Evolutionary conservation across 1,140 invertebrate genomes (phyloP).

Genomic region (Palaemon carinicauda): DNA sequence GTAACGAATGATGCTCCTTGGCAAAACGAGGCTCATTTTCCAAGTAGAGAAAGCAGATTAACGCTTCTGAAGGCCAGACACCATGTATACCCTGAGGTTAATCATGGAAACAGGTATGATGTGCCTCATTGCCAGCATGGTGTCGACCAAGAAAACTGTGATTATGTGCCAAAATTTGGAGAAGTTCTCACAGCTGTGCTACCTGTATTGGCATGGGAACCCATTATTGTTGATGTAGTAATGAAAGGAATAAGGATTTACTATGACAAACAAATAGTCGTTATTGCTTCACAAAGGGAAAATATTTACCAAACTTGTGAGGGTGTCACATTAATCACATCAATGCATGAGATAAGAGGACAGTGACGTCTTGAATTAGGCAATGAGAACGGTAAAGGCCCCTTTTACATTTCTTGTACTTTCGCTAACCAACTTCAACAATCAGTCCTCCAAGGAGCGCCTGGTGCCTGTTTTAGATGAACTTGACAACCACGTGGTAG

Average conservation of each 20-base stretch:
- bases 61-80: no score
- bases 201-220: background rate
- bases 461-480: slow-evolving; percentile 5
- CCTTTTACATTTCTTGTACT: background rate
- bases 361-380: background rate
- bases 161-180: background rate
- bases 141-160: background rate
- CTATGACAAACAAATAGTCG: background rate
- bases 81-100: background rate
- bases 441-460: slow-evolving; percentile 4
- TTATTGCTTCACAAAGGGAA: background rate
- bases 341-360: background rate
- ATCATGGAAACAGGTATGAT: background rate
- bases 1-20: no score
- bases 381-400: background rate
- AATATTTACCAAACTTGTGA: background rate
- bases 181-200: background rate
- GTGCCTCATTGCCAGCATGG: background rate
- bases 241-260: background rate
- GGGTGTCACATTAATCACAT: background rate
- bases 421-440: slow-evolving; percentile 9
- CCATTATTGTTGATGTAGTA: background rate
- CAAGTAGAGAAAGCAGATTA: no score
- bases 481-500: background rate
- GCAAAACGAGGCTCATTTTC: no score